phyloP scores from a whole-genome alignment of 2,797 vertebrate genomes.

The Adelosebastes latens region DNA sequence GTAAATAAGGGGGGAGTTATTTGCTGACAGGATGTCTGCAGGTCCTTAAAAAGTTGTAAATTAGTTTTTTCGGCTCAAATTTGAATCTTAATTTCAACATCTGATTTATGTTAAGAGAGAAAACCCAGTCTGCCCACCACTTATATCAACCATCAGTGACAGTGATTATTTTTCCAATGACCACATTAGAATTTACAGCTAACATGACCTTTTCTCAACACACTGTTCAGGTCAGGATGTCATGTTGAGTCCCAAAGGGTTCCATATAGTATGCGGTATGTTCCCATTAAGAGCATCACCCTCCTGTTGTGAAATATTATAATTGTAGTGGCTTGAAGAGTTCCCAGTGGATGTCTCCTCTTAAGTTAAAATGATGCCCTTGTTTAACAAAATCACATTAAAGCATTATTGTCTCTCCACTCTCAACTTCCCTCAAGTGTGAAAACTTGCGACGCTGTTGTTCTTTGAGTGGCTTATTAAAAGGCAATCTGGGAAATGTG shows the following conservation, averaged over 20 bases:
- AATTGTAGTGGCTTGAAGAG: constrained; percentile 15
- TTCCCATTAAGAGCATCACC: neutral
- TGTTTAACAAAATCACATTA: constrained; percentile 15
- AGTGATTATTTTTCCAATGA: neutral
- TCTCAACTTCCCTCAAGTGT: constrained; percentile 6
- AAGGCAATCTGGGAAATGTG: constrained; percentile 26
- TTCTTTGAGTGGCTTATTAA: constrained; percentile 4
- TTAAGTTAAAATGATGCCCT: constrained; percentile 6
- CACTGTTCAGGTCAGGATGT: neutral
- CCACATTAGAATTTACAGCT: neutral
- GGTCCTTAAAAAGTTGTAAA: neutral
- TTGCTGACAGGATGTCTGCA: neutral
- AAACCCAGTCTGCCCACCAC: neutral
- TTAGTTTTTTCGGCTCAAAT: neutral
- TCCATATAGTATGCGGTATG: neutral
- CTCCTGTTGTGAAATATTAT: neutral
- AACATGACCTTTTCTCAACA: neutral
- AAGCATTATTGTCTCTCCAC: neutral
- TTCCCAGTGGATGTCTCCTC: constrained; percentile 16
- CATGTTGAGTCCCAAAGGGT: neutral
- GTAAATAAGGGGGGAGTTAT: neutral
- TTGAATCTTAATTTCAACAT: neutral
- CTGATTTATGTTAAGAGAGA: neutral
- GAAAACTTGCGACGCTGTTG: neutral
- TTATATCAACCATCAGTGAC: neutral